A percentile compares a stretch with the other conserved stretches of the same genome.
phyloP scores from a whole-genome alignment of 2,888 invertebrate genomes.

The Bellardia bayeri region DNA sequence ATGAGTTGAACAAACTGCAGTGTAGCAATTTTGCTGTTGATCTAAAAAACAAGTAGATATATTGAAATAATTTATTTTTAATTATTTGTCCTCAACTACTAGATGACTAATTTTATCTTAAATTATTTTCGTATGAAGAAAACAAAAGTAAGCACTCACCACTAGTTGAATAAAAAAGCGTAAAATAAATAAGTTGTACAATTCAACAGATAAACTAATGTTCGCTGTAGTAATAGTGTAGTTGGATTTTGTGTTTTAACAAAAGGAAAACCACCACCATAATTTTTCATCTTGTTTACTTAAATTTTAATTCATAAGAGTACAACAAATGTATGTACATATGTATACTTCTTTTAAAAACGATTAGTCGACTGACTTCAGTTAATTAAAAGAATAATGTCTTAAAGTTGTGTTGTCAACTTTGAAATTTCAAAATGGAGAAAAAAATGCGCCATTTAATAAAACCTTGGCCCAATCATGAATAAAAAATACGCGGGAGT shows the following conservation, averaged over 20 bases:
- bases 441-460: too few relatives aligned
- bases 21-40: neutral
- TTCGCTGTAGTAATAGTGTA: neutral
- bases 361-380: neutral
- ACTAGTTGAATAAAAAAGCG: constrained; percentile 42
- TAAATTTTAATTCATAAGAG: constrained; percentile 3
- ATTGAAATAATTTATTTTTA: neutral
- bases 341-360: neutral
- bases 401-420: neutral
- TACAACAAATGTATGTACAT: neutral
- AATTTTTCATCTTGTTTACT: neutral
- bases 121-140: neutral
- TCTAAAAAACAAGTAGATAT: neutral
- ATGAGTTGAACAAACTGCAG: constrained; percentile 8
- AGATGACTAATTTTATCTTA: neutral
- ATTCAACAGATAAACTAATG: neutral
- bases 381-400: neutral
- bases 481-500: too few relatives aligned
- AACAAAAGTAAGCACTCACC: neutral
- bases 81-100: constrained; percentile 10
- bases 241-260: neutral
- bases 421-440: too few relatives aligned
- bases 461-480: too few relatives aligned
- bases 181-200: neutral
- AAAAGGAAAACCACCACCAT: constrained; percentile 2